Base-by-base conservation (phyloP, 2,888 invertebrate genomes). In the Lepidocyrtoides sp. region DNA sequence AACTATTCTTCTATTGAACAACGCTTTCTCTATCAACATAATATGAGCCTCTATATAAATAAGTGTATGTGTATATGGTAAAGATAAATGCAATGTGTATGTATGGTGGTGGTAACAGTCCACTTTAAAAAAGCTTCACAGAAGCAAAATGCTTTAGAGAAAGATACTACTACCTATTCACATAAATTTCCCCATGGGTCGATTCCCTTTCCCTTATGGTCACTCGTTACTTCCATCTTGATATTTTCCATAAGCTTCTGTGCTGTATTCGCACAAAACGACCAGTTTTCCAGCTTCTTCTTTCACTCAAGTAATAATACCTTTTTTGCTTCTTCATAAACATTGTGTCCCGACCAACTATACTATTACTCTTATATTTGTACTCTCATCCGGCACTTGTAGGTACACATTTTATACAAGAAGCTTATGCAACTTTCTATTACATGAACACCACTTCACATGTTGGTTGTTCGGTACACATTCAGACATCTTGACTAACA, bases 111-210 rank as follows among this genome's bases (percentile, higher is more conserved):
- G 77, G 66, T 82, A 89, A 82, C 69, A 51, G 82, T 89, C 72
- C 89, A 81, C 81, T 81, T 89, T 89, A 72, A 82, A 89, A 69
- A 82, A 44, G 54, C 72, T 41, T 32, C 57, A 72, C 81, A 60
- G 51, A 77, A 29, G 77, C 77, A 51, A 77, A 77, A 51, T 48
- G 23, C 51, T 77, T 29, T 48, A n/a, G 48, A 85, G 57, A 83
- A n/a, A 85, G 79, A 77, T 54, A 57, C 44, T 44, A 77, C 81
- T 81, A 48, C 91, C 81, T 89, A 85, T 93, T 91, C 93, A 92
- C 92, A 93, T 93, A 93, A 93, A 93, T 93, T 93, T 93, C 82
- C 93, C 91, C 92, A 91, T 89, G 93, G 93, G 93, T 92, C 91
- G 93, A 93, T 93, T 93, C 89, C 85, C 85, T 91, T 91, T 91